These are phyloP conservation scores for Galeopterus variegatus DNA, from an alignment of 2,113 vertebrate species.

Conservation along the genomic window DNA sequence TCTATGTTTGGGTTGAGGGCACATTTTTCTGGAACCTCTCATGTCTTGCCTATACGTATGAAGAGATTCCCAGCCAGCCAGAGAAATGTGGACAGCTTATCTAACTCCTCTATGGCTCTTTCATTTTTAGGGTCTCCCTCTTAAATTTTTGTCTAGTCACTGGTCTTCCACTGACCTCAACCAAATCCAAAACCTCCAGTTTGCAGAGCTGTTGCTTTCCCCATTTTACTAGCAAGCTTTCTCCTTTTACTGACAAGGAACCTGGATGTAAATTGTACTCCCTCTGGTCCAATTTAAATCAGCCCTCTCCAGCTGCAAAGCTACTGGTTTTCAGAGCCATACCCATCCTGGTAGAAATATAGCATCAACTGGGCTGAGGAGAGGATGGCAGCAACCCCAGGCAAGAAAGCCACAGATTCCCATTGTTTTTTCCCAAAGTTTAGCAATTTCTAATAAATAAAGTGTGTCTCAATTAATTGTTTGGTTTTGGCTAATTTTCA, in stretches of 20 bases:
- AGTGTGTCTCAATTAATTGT: neutral
- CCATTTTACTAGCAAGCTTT: neutral
- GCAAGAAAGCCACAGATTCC: neutral
- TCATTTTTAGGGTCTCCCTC: neutral
- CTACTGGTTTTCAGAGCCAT: neutral
- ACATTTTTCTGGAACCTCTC: neutral
- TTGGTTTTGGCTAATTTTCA: slow-evolving; percentile 39
- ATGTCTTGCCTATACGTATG: fast-evolving
- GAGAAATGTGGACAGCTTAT: neutral
- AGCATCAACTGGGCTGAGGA: neutral
- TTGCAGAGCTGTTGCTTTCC: neutral
- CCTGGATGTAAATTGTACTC: neutral
- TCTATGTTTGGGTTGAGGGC: neutral
- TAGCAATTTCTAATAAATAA: neutral
- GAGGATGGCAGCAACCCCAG: neutral
- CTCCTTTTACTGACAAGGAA: neutral
- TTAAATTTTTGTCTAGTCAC: neutral
- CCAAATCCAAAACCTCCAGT: neutral
- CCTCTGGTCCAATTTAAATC: neutral
- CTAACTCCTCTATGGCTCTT: neutral
- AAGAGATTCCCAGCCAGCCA: neutral
- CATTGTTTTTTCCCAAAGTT: neutral
- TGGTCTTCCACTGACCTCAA: neutral
- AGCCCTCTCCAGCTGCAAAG: neutral
- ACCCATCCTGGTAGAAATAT: too few species aligned